A percentile compares a stretch with the other conserved stretches of the same genome.
Evolutionary conservation across 2,888 invertebrate species (phyloP).

Genomic region (Lobophora halterata): DNA sequence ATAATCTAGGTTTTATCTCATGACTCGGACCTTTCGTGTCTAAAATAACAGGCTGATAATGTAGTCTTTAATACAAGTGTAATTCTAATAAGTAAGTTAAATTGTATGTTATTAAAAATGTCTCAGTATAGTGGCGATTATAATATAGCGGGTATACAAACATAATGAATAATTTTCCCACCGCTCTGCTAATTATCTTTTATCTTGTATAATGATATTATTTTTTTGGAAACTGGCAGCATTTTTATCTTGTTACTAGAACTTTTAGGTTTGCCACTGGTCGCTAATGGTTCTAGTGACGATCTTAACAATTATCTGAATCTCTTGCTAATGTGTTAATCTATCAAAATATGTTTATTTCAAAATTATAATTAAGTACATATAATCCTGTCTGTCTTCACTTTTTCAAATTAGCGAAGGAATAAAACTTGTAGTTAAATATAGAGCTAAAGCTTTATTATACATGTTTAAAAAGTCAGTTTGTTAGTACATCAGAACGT

Average conservation of each 20-base stretch:
- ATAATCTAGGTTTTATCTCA: slow-evolving; percentile 30
- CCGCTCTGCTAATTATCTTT: slow-evolving; percentile 55
- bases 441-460: too few relatives aligned
- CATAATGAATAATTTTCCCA: slow-evolving; percentile 58
- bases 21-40: slow-evolving; percentile 31
- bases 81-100: slow-evolving; percentile 21
- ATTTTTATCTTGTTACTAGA: slow-evolving; percentile 17
- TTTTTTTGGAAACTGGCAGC: slow-evolving; percentile 29
- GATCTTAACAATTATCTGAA: slow-evolving; percentile 10
- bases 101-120: slow-evolving; percentile 38
- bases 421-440: too few relatives aligned
- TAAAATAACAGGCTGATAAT: slow-evolving; percentile 33
- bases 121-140: slow-evolving; percentile 56
- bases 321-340: not conserved
- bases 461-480: too few relatives aligned
- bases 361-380: too few relatives aligned
- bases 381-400: too few relatives aligned
- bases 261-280: slow-evolving; percentile 13
- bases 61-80: slow-evolving; percentile 25
- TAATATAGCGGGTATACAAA: slow-evolving; percentile 69
- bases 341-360: not conserved
- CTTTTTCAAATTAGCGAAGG: too few relatives aligned
- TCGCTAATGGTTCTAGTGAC: slow-evolving; percentile 12
- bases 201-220: slow-evolving; percentile 15
- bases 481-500: too few relatives aligned